Evolutionary conservation across 2,113 vertebrate species (phyloP), one percentile per base, ranked within the genome.

Genomic region (Pangasianodon gigas): DNA sequence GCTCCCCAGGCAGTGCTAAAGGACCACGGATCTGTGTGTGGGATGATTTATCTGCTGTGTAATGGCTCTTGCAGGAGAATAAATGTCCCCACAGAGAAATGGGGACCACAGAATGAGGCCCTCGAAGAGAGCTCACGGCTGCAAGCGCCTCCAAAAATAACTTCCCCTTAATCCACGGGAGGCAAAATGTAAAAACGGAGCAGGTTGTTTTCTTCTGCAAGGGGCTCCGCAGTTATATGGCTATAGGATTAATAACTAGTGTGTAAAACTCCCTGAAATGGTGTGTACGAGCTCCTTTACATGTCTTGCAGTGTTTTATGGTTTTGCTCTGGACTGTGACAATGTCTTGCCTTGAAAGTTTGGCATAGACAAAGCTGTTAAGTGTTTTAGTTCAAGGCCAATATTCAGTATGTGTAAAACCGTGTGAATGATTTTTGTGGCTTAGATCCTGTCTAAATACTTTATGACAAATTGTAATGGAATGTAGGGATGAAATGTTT

Each of bases 131-230:
- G 37, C 82, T 60, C 56, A 60, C 37, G 37, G 19, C 21, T 84
- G 56, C 56, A 44, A 75, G 85, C 1, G 14, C 52, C 74, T 87
- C 32, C 81, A 88, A 91, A 90, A 88, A 94, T 90, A 94, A 81
- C 91, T 93, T 91, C 84, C 92, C 93, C 87, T 87, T 91, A 88
- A 52, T 71, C 46, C 90, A 89, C 82, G 87, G 87, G 91, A 88
- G 83, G 87, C 29, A 69, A 87, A 84, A 84, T 46, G 29, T 52
- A 77, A 65, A 89, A 32, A 52, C 21, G 60, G 60, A 46, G 81
- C 91, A 88, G 85, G 85, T 92, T 85, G 85, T 89, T 87, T 84
- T 86, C 85, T 65, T 87, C 32, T 84, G 67, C 5, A 46, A 18
- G 62, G 9, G 19, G 29, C n/a, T 88, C 54, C 58, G 26, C 81